phyloP scores from a whole-genome alignment of 2,888 invertebrate species.

The Encarsia formosa region DNA sequence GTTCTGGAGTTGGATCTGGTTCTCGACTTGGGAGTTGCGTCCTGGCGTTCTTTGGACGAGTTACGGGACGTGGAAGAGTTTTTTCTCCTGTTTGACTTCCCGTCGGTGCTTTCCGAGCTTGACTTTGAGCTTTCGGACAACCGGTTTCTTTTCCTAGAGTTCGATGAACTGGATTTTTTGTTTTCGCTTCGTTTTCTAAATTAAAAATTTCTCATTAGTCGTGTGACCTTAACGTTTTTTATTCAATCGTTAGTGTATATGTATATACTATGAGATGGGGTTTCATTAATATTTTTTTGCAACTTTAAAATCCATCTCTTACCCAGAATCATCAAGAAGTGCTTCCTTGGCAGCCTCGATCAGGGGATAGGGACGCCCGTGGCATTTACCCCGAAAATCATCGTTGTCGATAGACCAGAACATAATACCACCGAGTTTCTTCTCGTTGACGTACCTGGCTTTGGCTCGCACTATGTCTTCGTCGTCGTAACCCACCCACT shows the following conservation, averaged over 20 bases:
- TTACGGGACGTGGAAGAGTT: no score
- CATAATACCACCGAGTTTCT: conserved; percentile 85
- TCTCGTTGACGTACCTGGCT: conserved; percentile 79
- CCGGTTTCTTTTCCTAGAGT: conserved; percentile 20
- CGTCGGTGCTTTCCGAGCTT: conserved; percentile 3
- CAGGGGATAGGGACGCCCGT: conserved; percentile 80
- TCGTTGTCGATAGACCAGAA: conserved; percentile 94
- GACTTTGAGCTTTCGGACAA: conserved; percentile 18
- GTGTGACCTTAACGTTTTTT: no score
- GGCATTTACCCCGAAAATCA: conserved; percentile 88
- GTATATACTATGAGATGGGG: no score
- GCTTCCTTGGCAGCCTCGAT: conserved; percentile 88
- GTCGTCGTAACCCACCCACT: conserved; percentile 94
- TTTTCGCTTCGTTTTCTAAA: conserved; percentile 25
- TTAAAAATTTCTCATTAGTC: no score
- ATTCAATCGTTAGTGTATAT: no score
- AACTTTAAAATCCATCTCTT: conserved; percentile 27
- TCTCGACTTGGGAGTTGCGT: conserved; percentile 8
- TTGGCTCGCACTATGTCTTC: conserved; percentile 77
- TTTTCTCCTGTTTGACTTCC: conserved; percentile 9
- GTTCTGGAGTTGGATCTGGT: conserved; percentile 9
- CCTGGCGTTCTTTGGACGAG: conserved; percentile 2
- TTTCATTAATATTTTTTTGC: no score
- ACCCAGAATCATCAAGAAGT: conserved; percentile 67
- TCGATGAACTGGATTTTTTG: conserved; percentile 18